A percentile compares a stretch with the other conserved stretches of the same genome.
phyloP scores from a whole-genome alignment of 2,888 invertebrate species.

The Craniophora ligustri region DNA sequence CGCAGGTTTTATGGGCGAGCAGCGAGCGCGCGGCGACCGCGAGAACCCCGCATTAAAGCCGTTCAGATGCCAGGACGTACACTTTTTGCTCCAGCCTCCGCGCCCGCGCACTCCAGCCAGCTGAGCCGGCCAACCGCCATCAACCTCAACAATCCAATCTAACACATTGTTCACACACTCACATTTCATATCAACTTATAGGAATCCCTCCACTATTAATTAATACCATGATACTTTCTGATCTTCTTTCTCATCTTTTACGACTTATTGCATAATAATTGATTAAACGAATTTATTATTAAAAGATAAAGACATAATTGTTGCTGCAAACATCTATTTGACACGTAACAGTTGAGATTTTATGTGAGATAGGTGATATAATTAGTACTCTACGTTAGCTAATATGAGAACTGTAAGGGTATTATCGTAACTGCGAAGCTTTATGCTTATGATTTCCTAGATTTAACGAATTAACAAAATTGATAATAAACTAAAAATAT shows the following conservation, averaged over 20 bases:
- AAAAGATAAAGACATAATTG: slow-evolving; percentile 58
- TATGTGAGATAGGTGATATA: slow-evolving; percentile 64
- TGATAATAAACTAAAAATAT: slow-evolving; percentile 23
- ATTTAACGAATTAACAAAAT: slow-evolving; percentile 36
- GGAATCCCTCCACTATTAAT: slow-evolving; percentile 6
- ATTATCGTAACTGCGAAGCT: slow-evolving; percentile 56
- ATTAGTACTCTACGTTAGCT: slow-evolving; percentile 56
- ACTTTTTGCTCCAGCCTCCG: slow-evolving; percentile 71
- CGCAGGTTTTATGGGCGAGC: slow-evolving; percentile 76
- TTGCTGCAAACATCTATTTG: slow-evolving; percentile 51
- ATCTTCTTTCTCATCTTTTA: neutral
- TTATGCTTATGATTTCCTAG: slow-evolving; percentile 30
- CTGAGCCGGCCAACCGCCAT: slow-evolving; percentile 27
- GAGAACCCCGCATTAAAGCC: slow-evolving; percentile 69
- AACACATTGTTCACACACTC: slow-evolving; percentile 39
- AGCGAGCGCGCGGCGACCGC: slow-evolving; percentile 58
- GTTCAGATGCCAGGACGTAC: slow-evolving; percentile 70
- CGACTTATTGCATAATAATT: too few relatives aligned
- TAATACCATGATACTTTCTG: neutral
- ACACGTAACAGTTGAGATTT: slow-evolving; percentile 59
- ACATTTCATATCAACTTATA: slow-evolving; percentile 1
- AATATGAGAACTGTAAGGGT: slow-evolving; percentile 58
- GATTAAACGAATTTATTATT: too few relatives aligned
- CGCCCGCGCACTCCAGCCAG: slow-evolving; percentile 24
- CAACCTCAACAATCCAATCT: slow-evolving; percentile 44